phyloP scores from a whole-genome alignment of 2,888 invertebrate species.

The Andricus quercusramuli region DNA sequence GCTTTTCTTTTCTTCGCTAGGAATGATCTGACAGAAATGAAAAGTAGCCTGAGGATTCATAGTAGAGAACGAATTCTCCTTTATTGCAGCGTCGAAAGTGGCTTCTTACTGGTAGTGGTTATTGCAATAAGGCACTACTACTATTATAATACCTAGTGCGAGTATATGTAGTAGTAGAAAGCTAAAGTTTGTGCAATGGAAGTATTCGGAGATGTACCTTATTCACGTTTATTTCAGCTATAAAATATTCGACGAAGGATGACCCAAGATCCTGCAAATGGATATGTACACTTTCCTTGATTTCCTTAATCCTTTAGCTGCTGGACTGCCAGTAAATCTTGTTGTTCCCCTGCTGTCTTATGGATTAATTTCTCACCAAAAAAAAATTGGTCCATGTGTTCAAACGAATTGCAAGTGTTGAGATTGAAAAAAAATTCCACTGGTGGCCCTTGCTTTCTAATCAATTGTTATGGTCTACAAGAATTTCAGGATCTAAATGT shows the following conservation, averaged over 20 bases:
- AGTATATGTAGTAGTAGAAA: background rate
- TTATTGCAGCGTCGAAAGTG: slow-evolving; percentile 2
- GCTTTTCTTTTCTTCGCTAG: background rate
- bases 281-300: slow-evolving; percentile 17
- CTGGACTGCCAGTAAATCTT: background rate
- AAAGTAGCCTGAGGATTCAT: background rate
- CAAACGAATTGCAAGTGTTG: background rate
- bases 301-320: slow-evolving; percentile 8
- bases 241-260: slow-evolving; percentile 29
- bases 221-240: slow-evolving; percentile 6
- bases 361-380: background rate
- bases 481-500: too few relatives aligned
- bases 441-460: background rate
- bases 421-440: background rate
- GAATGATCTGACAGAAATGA: background rate
- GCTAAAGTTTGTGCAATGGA: background rate
- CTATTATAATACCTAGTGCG: background rate
- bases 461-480: background rate
- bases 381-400: background rate
- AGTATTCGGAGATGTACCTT: background rate
- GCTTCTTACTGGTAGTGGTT: background rate
- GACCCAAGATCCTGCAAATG: slow-evolving; percentile 12
- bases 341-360: background rate
- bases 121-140: too few relatives aligned
- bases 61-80: background rate